phyloP scores from a whole-genome alignment of 2,797 vertebrate species.

The Craterocephalus amniculus region DNA sequence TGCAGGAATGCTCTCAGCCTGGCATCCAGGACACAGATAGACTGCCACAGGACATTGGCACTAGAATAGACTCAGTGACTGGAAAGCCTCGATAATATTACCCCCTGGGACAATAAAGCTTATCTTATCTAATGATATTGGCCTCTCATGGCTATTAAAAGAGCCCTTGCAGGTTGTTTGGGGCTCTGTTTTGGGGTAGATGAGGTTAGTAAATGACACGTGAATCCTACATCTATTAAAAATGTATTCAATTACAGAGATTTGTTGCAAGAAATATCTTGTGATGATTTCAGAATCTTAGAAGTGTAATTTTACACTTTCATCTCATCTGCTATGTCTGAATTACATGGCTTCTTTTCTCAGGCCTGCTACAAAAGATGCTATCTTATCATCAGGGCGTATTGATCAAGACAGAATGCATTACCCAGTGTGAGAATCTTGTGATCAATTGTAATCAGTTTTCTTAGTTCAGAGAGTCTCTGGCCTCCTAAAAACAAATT shows the following conservation, averaged over 20 bases:
- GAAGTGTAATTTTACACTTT: conserved; percentile 2
- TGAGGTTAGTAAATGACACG: conserved; percentile 12
- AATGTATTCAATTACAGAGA: not conserved
- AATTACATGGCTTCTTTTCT: conserved; percentile 13
- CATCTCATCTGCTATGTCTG: conserved; percentile 13
- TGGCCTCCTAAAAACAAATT: not conserved
- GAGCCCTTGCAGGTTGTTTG: conserved; percentile 28
- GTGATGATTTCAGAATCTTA: conserved; percentile 1
- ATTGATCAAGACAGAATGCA: not conserved
- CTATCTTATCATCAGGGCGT: conserved; percentile 23
- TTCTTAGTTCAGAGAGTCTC: not conserved
- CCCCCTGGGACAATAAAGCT: conserved; percentile 57
- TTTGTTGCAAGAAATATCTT: conserved; percentile 1
- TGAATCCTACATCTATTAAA: conserved; percentile 8
- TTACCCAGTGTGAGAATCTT: not conserved
- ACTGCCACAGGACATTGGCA: conserved; percentile 51
- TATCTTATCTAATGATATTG: conserved; percentile 60
- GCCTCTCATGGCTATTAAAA: conserved; percentile 57
- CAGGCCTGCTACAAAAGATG: conserved; percentile 3
- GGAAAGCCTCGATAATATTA: conserved; percentile 63
- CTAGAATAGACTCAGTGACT: conserved; percentile 54
- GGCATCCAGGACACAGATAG: conserved; percentile 66
- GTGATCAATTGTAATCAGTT: not conserved
- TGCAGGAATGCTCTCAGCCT: conserved; percentile 53
- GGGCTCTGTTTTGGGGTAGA: conserved; percentile 30